Base-by-base conservation (phyloP, 2,888 invertebrate genomes). In the Sepioteuthis lessoniana region DNA sequence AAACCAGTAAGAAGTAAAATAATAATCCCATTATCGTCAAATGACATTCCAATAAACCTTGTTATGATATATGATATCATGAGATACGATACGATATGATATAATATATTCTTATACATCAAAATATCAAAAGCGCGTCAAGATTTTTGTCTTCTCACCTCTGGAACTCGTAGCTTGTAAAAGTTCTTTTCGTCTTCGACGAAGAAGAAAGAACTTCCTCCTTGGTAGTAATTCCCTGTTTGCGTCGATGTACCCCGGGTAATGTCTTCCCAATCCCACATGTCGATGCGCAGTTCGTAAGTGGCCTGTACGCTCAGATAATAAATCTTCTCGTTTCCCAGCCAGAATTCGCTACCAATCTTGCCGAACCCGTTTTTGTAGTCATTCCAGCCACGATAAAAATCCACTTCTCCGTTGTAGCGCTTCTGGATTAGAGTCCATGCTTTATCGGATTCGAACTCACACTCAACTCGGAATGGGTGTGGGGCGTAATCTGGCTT, bases 261-360 rank as follows among this genome's bases (percentile, higher is more conserved):
- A 37, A 76, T 42, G 3, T 46, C 46, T 13, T 92, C 93, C 95
- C 95, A 95, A 90, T 95, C 95, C 95, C 95, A 95, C 95, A 95
- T 95, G 94, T 95, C 95, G 38, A 95, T 95, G 38, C 94, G 93
- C 90, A 95, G 93, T 37, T 94, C 94, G 94, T 95, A 95, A 90
- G 90, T 94, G 21, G 93, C 94, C 91, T 95, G 95, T 10, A 93
- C 93, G 0, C 98, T 98, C 38, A 99, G 97, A 92, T 98, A 98
- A 97, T 99, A 98, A 95, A 99, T 98, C 35, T 98, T 98, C 95
- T 98, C 98, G 95, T 99, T 98, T 1, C 99, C 99, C 50, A 99
- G 98, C 98, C 98, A 99, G 96, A 98, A 98, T 96, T 99, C 98
- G 3, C 98, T 98, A 21, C 95, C 94, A 96, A 97, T 96, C 28